phyloP scores from a whole-genome alignment of 2,797 vertebrate species.

The Acipenser oxyrinchus region DNA sequence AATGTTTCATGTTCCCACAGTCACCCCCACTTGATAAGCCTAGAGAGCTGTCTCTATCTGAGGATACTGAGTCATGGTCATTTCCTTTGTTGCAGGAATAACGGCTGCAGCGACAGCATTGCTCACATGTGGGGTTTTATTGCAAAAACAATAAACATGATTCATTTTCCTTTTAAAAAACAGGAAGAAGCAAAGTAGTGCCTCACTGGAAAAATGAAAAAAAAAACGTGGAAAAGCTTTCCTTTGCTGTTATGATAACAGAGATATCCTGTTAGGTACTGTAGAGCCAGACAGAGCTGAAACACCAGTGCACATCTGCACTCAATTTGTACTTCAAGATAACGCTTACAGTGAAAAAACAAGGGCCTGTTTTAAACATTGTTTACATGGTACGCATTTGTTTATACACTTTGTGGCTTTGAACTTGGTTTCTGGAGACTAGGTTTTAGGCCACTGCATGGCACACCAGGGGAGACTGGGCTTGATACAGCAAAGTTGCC shows the following conservation, averaged over 20 bases:
- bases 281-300: too few species aligned
- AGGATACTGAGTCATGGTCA: slow-evolving; percentile 34
- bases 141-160: slow-evolving; percentile 31
- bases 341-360: too few species aligned
- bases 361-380: too few species aligned
- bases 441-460: too few species aligned
- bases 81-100: slow-evolving; percentile 36
- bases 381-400: too few species aligned
- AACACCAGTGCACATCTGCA: too few species aligned
- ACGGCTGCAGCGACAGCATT: slow-evolving; percentile 20
- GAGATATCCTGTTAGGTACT: slow-evolving; percentile 4
- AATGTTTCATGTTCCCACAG: neutral
- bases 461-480: too few species aligned
- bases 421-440: too few species aligned
- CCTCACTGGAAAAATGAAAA: slow-evolving; percentile 5
- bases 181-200: slow-evolving; percentile 14
- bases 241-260: neutral
- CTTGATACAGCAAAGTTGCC: too few species aligned
- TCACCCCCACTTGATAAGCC: slow-evolving; percentile 15
- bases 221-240: neutral
- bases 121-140: slow-evolving; percentile 22
- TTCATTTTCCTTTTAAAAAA: neutral
- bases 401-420: too few species aligned
- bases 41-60: slow-evolving; percentile 27
- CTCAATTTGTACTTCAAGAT: too few species aligned